phyloP scores from a whole-genome alignment of 2,113 vertebrate genomes.

The Pholis gunnellus region DNA sequence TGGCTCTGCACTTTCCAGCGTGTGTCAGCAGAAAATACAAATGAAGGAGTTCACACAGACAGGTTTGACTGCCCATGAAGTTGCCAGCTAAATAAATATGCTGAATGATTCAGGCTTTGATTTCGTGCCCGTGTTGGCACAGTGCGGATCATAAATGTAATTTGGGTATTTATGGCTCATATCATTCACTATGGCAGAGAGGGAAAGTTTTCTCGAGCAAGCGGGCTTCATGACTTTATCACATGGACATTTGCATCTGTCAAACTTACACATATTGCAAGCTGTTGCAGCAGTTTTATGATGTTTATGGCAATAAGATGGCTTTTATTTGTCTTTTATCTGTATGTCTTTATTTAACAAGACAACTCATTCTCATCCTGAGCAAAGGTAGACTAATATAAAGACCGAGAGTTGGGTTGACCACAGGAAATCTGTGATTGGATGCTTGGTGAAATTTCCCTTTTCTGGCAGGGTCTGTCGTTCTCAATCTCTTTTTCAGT shows the following conservation, averaged over 20 bases:
- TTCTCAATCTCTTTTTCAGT: background rate
- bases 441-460: conserved; percentile 19
- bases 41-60: conserved; percentile 68
- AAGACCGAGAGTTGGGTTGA: conserved; percentile 6
- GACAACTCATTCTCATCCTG: conserved; percentile 18
- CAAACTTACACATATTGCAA: conserved; percentile 7
- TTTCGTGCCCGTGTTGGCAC: conserved; percentile 70
- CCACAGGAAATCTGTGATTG: conserved; percentile 37
- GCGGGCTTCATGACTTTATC: conserved; percentile 51
- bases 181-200: conserved; percentile 66
- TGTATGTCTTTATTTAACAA: conserved; percentile 1
- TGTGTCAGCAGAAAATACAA: conserved; percentile 75
- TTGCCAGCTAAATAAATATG: conserved; percentile 78
- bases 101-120: conserved; percentile 77
- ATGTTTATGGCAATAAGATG: background rate
- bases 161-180: conserved; percentile 74
- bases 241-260: conserved; percentile 32
- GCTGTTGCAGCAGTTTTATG: conserved; percentile 1
- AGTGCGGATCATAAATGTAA: conserved; percentile 68
- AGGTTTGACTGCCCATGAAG: conserved; percentile 67
- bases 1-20: conserved; percentile 71
- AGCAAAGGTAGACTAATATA: conserved; percentile 17
- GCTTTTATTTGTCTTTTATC: conserved; percentile 33
- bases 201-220: conserved; percentile 65
- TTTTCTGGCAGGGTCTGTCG: conserved; percentile 19